Percentiles rank a stretch among this genome's conserved stretches.
phyloP scores from a whole-genome alignment of 2,888 invertebrate species.

The Scotopteryx bipunctaria region DNA sequence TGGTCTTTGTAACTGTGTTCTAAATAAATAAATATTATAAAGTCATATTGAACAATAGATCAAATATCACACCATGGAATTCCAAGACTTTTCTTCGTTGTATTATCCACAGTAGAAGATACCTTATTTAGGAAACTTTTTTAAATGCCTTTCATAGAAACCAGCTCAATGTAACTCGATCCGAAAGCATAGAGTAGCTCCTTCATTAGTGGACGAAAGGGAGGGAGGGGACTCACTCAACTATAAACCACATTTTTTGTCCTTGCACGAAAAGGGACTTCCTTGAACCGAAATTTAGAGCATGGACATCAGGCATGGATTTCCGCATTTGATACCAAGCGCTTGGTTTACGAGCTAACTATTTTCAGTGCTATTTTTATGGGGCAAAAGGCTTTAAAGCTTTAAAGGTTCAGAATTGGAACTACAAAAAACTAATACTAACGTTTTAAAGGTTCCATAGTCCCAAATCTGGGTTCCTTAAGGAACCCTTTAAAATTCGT shows the following conservation, averaged over 20 bases:
- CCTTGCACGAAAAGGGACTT: conserved; percentile 55
- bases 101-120: too few species aligned
- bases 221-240: conserved; percentile 54
- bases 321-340: conserved; percentile 13
- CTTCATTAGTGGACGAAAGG: conserved; percentile 69
- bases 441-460: too few species aligned
- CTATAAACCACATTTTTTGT: conserved; percentile 71
- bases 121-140: too few species aligned
- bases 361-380: background rate
- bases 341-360: background rate
- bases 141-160: background rate
- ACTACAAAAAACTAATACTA: too few species aligned
- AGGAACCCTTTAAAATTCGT: too few species aligned
- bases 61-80: too few species aligned
- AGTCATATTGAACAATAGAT: too few species aligned
- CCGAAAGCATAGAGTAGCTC: conserved; percentile 57
- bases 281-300: conserved; percentile 38
- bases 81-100: too few species aligned
- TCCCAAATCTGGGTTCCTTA: too few species aligned
- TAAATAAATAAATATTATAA: too few species aligned
- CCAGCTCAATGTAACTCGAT: conserved; percentile 50
- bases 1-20: too few species aligned
- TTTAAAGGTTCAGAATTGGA: background rate
- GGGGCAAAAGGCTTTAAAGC: background rate
- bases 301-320: too few species aligned